Evolutionary conservation across 2,113 vertebrate genomes (phyloP).

Genomic region (Todiramphus chloris): DNA sequence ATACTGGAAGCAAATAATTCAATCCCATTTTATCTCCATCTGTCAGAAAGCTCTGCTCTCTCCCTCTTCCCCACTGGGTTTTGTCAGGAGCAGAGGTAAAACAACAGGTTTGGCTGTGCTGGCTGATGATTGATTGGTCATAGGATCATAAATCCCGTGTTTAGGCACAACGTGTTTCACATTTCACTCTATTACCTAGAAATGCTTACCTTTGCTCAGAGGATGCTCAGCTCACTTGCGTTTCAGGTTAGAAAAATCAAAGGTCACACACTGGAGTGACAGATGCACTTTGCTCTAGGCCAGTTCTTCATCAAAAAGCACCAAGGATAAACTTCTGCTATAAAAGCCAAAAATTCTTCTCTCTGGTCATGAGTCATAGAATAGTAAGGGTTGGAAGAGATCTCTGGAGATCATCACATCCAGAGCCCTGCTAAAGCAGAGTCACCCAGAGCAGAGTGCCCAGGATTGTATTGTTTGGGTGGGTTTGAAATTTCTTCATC

Average conservation of each 20-base stretch:
- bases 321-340: neutral
- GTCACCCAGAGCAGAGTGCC: neutral
- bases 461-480: neutral
- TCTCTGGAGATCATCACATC: neutral
- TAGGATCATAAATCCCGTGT: neutral
- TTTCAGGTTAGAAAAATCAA: neutral
- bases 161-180: neutral
- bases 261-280: neutral
- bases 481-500: neutral
- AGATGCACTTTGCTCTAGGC: neutral
- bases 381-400: neutral
- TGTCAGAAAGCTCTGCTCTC: neutral
- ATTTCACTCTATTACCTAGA: neutral
- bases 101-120: neutral
- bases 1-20: neutral
- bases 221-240: neutral
- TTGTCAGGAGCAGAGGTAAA: neutral
- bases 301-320: neutral
- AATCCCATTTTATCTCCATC: neutral
- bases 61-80: neutral
- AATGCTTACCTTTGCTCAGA: neutral
- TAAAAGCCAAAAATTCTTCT: neutral
- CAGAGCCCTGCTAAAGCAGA: too few relatives aligned
- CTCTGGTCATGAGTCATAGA: neutral
- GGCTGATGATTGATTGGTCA: neutral